Evolutionary conservation across 2,113 vertebrate species (phyloP), one percentile per base, ranked within the genome.

Genomic region (Colistium nudipinnis): DNA sequence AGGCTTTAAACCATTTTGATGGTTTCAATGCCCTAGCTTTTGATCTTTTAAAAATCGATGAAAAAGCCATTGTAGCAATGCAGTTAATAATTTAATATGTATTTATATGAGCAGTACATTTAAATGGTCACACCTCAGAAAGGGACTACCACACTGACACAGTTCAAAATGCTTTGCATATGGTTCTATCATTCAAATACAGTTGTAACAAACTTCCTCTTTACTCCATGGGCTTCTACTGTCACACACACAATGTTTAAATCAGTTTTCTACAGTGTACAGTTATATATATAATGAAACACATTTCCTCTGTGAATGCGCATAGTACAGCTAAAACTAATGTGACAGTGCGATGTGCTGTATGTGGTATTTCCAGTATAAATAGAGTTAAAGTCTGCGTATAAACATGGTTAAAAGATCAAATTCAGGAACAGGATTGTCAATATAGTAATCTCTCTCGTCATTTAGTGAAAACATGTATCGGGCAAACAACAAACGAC

Each of bases 341-440:
- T 44, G 22, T 67, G n/a, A 62, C 38, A 24, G 3, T 30, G 63
- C 8, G 16, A 39, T 36, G 24, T 22, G 17, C 36, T 57, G 16
- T 24, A 4, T 70, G 25, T 30, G 49, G 31, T 49, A 7, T 4
- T 17, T 36, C 13, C 7, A 33, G 4, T 44, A n/a, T n/a, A n/a
- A 56, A 55, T 53, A 44, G 25, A 44, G 45, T 38, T 48, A n/a
- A 24, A n/a, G 7, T 44, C 44, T 47, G 60, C 52, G 48, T 65
- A 65, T 61, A 19, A 16, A 64, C 22, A 9, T 9, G 33, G 39
- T 22, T 30, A 16, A 60, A 6, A 31, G 39, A 0, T 28, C 35
- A 62, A 17, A n/a, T n/a, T 55, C 19, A 19, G 22, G 19, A n/a
- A n/a, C n/a, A n/a, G 13, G 51, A 16, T 17, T 35, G 10, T 10